Base-by-base conservation (phyloP, 2,888 invertebrate species). In the Clunio marinus region DNA sequence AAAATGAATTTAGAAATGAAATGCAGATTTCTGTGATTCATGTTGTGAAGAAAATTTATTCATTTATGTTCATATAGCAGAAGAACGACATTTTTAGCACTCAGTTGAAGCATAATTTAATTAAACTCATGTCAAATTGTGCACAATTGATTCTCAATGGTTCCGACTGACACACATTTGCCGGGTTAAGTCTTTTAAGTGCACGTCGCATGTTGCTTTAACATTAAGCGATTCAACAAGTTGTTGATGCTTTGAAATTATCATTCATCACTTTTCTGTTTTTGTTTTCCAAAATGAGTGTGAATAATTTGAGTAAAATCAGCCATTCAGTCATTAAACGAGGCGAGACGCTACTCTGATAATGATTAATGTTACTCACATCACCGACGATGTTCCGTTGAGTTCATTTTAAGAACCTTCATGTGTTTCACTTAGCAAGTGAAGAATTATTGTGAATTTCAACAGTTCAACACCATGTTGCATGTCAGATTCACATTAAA, bases 91-190 rank as follows among this genome's bases (percentile, higher is more conserved):
- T 15, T 41, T 41, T 51, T 22, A 51, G 51, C 51, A 51, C 51
- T 51, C 51, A 51, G 20, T 51, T 22, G n/a, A 51, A 51, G 22
- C 4, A 17, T 57, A 57, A 57, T 27, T 57, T 57, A 57, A 57
- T 57, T 57, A 57, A 25, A 20, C 27, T 57, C 57, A 57, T 57
- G 57, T 57, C 57, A 57, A 57, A 57, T 57, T 22, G 57, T 57
- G 57, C 57, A 57, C 57, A 57, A 57, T 57, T 57, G 57, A 57
- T 57, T 57, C 13, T 57, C 27, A 57, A 57, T 57, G 57, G 57
- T 57, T 24, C 25, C 51, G 22, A 13, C 22, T 27, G 57, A 57
- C 57, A 51, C 22, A 51, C 51, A 51, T 51, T 51, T 51, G 51
- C 51, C 51, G 51, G 51, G 22, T 51, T 51, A 51, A 17, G 22